phyloP scores from a whole-genome alignment of 2,797 vertebrate genomes.

The Anisognathus igniventris region DNA sequence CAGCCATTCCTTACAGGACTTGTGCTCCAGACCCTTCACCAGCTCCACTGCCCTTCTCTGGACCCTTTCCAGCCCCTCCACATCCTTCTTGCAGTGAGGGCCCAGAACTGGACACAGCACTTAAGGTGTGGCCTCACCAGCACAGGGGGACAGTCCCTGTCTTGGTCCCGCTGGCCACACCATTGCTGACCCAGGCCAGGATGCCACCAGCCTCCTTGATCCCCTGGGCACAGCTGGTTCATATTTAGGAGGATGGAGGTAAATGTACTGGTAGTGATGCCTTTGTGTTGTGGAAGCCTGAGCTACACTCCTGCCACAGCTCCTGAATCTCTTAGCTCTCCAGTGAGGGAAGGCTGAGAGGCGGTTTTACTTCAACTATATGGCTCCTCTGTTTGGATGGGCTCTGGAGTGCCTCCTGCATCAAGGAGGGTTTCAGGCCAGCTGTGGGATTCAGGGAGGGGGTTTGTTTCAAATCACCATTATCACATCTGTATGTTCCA shows the following conservation, averaged over 20 bases:
- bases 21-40: not conserved
- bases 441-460: not conserved
- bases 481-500: not conserved
- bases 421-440: not conserved
- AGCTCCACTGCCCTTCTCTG: accelerated
- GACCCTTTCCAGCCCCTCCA: accelerated
- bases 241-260: not conserved
- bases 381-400: not conserved
- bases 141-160: accelerated
- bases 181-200: not conserved
- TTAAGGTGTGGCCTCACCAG: accelerated
- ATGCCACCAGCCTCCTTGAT: accelerated
- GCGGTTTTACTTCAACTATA: not conserved
- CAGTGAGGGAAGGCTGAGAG: not conserved
- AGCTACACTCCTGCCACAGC: accelerated
- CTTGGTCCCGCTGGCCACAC: not conserved
- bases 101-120: not conserved
- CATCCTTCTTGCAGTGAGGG: not conserved
- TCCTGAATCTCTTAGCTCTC: not conserved
- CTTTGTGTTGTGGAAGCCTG: not conserved
- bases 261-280: not conserved
- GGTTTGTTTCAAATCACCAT: not conserved
- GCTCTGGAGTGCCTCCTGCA: accelerated
- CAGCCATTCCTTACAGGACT: accelerated
- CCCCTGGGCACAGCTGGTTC: accelerated